phyloP scores from a whole-genome alignment of 2,797 vertebrate genomes.

The Mus spretus region DNA sequence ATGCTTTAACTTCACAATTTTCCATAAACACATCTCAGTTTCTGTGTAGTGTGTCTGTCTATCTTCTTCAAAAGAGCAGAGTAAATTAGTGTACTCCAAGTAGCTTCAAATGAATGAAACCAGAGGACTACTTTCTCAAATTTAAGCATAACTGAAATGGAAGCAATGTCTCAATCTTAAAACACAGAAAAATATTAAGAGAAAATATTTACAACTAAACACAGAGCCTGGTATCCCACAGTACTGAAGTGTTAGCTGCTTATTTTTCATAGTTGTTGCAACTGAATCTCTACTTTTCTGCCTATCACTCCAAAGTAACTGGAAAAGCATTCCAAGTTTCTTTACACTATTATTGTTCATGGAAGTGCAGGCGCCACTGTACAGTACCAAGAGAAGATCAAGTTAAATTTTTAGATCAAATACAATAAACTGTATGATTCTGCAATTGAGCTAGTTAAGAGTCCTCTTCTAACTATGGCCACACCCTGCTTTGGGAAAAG shows the following conservation, averaged over 20 bases:
- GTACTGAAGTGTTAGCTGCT: neutral
- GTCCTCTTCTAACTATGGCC: constrained; percentile 43
- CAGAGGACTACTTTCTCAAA: neutral
- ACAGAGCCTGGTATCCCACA: neutral
- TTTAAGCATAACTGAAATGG: constrained; percentile 6
- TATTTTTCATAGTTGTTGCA: neutral
- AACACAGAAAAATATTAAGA: neutral
- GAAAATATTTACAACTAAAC: constrained; percentile 35
- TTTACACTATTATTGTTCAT: constrained; percentile 20
- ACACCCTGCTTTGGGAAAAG: neutral
- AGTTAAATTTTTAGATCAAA: constrained; percentile 70
- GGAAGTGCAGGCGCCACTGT: constrained; percentile 5
- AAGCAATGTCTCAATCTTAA: neutral
- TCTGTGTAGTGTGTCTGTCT: neutral
- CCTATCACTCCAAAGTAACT: constrained; percentile 56
- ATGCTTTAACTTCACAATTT: neutral
- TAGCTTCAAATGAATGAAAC: neutral
- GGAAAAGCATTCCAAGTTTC: constrained; percentile 19
- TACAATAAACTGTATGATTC: constrained; percentile 67
- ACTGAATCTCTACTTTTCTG: neutral
- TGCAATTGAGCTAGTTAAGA: constrained; percentile 66
- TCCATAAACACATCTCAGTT: neutral
- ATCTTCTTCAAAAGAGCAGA: neutral
- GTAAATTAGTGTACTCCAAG: neutral
- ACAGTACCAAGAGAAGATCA: constrained; percentile 24